Conservation (phyloP, 2,113 vertebrate genomes). For the Chaetodon trifascialis region DNA sequence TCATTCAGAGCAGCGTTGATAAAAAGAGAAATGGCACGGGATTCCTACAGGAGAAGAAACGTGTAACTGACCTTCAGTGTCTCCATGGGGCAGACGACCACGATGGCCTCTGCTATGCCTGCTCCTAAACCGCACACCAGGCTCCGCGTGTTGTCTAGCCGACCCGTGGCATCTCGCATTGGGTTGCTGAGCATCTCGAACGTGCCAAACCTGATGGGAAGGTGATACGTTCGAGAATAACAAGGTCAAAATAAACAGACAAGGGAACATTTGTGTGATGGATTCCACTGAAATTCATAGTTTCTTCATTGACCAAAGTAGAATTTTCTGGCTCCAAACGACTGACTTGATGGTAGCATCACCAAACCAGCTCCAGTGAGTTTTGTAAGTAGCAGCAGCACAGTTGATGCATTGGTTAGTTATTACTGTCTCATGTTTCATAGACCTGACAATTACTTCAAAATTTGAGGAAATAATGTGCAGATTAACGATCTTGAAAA, state of each 20-base stretch:
- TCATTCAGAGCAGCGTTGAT: not conserved
- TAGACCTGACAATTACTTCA: not conserved
- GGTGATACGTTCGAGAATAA: not conserved
- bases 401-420: not conserved
- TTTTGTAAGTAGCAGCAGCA: not conserved
- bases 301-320: no score
- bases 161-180: conserved; percentile 82
- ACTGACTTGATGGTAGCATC: not conserved
- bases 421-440: not conserved
- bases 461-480: not conserved
- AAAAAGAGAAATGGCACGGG: not conserved
- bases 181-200: conserved; percentile 87
- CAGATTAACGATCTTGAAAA: not conserved
- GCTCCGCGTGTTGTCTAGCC: conserved; percentile 84
- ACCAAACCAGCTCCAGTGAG: not conserved
- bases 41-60: not conserved
- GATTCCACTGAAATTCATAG: no score
- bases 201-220: conserved; percentile 82
- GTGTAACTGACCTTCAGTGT: conserved; percentile 82
- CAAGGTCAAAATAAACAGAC: not conserved
- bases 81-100: conserved; percentile 89
- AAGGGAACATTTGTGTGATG: no score
- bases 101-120: conserved; percentile 81
- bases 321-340: not conserved
- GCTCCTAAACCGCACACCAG: conserved; percentile 86